Conservation (phyloP, 2,113 vertebrate genomes). For the Pluvialis apricaria region DNA sequence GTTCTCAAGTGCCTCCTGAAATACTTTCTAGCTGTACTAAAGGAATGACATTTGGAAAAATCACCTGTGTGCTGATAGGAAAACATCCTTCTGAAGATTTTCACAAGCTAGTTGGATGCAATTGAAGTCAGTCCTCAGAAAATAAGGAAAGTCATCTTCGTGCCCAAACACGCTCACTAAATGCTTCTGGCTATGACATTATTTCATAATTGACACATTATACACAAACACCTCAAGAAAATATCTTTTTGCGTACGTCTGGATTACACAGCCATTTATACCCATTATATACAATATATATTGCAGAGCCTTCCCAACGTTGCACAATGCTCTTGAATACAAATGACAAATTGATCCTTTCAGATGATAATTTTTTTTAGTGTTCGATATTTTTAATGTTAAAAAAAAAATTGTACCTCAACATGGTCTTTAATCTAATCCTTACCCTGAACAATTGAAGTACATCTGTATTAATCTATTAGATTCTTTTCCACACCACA, state of each 20-base stretch:
- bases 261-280: not conserved
- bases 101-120: not conserved
- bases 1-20: slow-evolving; percentile 45
- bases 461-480: slow-evolving; percentile 35
- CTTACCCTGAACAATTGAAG: slow-evolving; percentile 6
- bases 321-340: not conserved
- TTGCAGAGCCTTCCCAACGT: not conserved
- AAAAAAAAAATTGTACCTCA: slow-evolving; percentile 27
- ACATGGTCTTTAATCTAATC: slow-evolving; percentile 3
- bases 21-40: not conserved
- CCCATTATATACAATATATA: too few relatives aligned
- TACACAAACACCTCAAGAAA: not conserved
- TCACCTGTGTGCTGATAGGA: not conserved
- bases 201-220: not conserved
- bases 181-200: slow-evolving; percentile 42
- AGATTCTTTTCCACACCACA: slow-evolving; percentile 49
- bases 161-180: not conserved
- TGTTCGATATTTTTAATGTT: not conserved
- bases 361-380: not conserved
- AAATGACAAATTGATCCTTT: slow-evolving; percentile 23
- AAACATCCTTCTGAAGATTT: slow-evolving; percentile 38
- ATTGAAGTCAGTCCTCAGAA: slow-evolving; percentile 41
- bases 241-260: not conserved
- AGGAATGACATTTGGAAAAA: slow-evolving; percentile 54
- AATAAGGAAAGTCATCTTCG: not conserved